Conservation (phyloP, 2,113 vertebrate genomes). For the Xyliphius kryptos region DNA sequence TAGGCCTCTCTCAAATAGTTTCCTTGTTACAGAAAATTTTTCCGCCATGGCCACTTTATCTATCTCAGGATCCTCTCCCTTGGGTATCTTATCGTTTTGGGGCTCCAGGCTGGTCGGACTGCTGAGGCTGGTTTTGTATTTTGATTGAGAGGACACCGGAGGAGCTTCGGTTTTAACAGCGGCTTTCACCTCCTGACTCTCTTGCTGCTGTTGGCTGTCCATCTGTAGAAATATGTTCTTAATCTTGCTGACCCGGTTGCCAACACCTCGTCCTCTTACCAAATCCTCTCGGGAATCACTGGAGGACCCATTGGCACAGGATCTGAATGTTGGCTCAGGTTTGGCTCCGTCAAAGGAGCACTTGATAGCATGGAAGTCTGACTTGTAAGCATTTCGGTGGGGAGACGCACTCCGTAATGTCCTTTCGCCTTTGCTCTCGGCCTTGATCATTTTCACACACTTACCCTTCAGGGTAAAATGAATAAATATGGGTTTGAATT, state of each 20-base stretch:
- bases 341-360: conserved; percentile 82
- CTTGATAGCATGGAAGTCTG: conserved; percentile 87
- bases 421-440: conserved; percentile 81
- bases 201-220: conserved; percentile 74
- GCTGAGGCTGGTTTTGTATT: conserved; percentile 54
- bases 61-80: conserved; percentile 76
- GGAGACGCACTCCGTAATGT: conserved; percentile 84
- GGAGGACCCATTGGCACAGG: conserved; percentile 72
- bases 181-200: conserved; percentile 70
- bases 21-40: conserved; percentile 86
- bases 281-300: conserved; percentile 66
- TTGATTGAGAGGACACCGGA: conserved; percentile 57
- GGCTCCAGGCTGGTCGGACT: conserved; percentile 60
- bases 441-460: conserved; percentile 76
- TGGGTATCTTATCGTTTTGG: conserved; percentile 66
- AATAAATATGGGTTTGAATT: too few species aligned
- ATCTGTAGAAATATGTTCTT: conserved; percentile 90
- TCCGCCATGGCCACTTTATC: conserved; percentile 84
- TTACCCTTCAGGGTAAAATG: too few species aligned
- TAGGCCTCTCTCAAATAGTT: conserved; percentile 80
- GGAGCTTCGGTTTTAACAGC: conserved; percentile 58
- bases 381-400: conserved; percentile 85
- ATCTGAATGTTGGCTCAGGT: conserved; percentile 56
- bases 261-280: conserved; percentile 76
- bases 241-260: conserved; percentile 84